Base-by-base conservation (phyloP, 2,797 vertebrate genomes). In the Darevskia mixta region DNA sequence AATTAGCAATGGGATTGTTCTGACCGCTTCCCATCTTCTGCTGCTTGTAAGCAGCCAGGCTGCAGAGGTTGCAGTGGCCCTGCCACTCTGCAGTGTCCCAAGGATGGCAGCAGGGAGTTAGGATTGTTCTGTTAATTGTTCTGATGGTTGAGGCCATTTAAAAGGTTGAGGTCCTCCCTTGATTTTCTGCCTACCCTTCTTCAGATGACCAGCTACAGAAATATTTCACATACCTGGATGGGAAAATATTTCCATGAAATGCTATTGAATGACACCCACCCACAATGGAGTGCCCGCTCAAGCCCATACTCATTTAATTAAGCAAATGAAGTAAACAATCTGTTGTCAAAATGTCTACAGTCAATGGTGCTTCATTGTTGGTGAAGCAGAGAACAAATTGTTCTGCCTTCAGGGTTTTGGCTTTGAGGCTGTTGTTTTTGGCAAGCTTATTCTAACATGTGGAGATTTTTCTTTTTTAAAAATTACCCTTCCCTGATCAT, bases 401-500 rank as follows among this genome's bases (percentile, higher is more conserved):
- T 71, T 78, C 64, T 78, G 29, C 17, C 4, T 77, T 29, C 25
- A 83, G 80, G 38, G 43, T 78, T 67, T 88, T 77, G 81, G 75
- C 43, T 71, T 29, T 69, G 45, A 9, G 55, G 17, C 20, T n/a
- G 13, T 55, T 55, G 49, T 29, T 64, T 82, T 41, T 67, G 38
- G 27, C 23, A 67, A 67, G 9, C 66, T 76, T 82, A 35, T 45
- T 87, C 61, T 41, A 82, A 49, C 72, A 87, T 76, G 29, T 35
- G 58, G 43, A 38, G 49, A 1, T 55, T 55, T 55, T 25, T 55
- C 8, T 67, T 82, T 35, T 35, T 32, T 10, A 0, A 35, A 58
- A 75, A 41, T 10, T 18, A 23, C 23, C 13, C 43, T 79, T 86
- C n/a, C 15, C 3, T 35, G 29, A 6, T 29, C 9, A 18, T 55